A percentile compares a stretch with the other conserved stretches of the same genome.
Evolutionary conservation across 2,113 vertebrate species (phyloP).

Genomic region (Python bivittatus): DNA sequence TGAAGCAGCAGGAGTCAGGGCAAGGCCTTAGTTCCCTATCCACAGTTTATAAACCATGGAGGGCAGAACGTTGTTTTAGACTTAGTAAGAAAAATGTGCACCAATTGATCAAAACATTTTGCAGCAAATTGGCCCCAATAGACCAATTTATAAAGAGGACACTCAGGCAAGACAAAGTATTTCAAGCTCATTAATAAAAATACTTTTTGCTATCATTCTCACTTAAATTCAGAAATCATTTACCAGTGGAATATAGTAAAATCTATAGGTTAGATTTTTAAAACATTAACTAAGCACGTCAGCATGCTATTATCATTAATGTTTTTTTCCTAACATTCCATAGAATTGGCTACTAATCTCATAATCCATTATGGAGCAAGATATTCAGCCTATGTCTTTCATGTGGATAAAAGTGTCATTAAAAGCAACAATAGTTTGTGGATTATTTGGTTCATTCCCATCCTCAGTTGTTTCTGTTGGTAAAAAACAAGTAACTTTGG

Average conservation of each 20-base stretch:
- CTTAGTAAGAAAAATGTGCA: conserved; percentile 27
- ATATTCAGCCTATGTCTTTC: neutral
- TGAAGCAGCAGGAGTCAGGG: conserved; percentile 1
- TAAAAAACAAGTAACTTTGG: neutral
- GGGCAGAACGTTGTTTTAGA: conserved; percentile 16
- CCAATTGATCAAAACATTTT: conserved; percentile 30
- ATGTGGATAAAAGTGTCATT: neutral
- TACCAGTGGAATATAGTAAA: too few species aligned
- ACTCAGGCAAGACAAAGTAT: conserved; percentile 35
- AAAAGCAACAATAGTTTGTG: neutral
- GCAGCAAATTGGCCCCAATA: conserved; percentile 26
- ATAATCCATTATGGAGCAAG: neutral
- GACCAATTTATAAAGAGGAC: conserved; percentile 44
- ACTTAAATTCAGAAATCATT: conserved; percentile 7
- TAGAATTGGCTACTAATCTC: conserved; percentile 4
- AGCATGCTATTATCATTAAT: neutral
- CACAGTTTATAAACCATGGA: conserved; percentile 12
- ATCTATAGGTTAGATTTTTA: neutral
- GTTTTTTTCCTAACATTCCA: neutral
- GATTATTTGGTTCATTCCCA: neutral
- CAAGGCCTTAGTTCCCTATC: neutral
- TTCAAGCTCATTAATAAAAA: conserved; percentile 1
- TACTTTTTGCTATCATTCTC: conserved; percentile 6
- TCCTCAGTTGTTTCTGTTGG: neutral
- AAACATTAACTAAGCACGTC: conserved; percentile 12